A percentile compares a stretch with the other conserved stretches of the same genome.
phyloP scores from a whole-genome alignment of 2,888 invertebrate genomes.

The Drosophila prostipennis region DNA sequence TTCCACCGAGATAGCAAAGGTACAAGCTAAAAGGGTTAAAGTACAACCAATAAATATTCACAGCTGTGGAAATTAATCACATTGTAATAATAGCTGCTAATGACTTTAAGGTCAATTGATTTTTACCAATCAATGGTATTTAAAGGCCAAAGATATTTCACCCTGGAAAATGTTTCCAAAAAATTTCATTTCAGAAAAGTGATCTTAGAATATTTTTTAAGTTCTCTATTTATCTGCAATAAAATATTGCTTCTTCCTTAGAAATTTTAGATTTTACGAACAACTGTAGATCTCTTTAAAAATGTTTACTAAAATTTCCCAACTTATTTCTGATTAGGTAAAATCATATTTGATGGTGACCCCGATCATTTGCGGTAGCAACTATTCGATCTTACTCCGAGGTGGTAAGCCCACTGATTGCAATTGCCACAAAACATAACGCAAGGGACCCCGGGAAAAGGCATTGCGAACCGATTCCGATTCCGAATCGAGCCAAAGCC shows the following conservation, averaged over 20 bases:
- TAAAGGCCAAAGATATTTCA: not conserved
- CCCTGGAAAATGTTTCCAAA: not conserved
- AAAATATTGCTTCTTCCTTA: no score
- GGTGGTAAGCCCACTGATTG: constrained; percentile 30
- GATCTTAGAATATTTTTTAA: not conserved
- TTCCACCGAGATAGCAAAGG: not conserved
- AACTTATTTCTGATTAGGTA: no score
- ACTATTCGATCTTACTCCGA: not conserved
- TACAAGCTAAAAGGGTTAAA: not conserved
- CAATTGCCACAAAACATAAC: constrained; percentile 62
- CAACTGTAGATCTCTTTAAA: no score
- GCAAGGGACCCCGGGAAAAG: constrained; percentile 39
- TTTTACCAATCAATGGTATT: not conserved
- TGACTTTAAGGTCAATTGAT: not conserved
- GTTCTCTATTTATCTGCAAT: no score
- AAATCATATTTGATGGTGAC: no score
- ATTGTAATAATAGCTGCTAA: not conserved
- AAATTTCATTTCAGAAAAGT: not conserved
- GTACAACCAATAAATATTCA: not conserved
- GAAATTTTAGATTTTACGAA: no score
- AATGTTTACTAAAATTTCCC: no score
- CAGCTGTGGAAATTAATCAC: constrained; percentile 1
- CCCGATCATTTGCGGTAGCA: constrained; percentile 1
- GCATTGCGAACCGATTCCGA: constrained; percentile 26
- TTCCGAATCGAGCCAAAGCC: constrained; percentile 14